Evolutionary conservation across 2,888 invertebrate genomes (phyloP), one percentile per base, ranked within the genome.

Genomic region (Netelia inedita): DNA sequence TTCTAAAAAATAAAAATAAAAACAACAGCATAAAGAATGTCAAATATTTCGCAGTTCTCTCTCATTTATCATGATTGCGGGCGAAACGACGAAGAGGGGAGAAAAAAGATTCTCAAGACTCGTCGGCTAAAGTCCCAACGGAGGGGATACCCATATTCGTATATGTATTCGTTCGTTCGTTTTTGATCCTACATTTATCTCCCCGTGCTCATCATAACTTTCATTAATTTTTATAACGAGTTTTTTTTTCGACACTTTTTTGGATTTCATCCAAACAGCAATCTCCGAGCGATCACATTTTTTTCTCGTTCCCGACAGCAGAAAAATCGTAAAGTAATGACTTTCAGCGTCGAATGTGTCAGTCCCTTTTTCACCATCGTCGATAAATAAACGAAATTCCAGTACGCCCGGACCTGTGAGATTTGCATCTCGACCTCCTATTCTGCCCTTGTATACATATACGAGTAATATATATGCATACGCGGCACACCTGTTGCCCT

Each of bases 31-130:
- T 21, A 57, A 50, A 43, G 41, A 61, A 21, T 6, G 50, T 11
- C 10, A 41, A 50, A 50, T 28, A 16, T 10, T 74, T 74, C 41
- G 14, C 2, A 46, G 16, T 59, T 21, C 50, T 10, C 50, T 19
- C 19, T 74, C 35, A 73, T 61, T 74, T 61, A 41, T 41, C 68
- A 57, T 19, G 68, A 68, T 68, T 21, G 68, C 53, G 53, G 19
- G 9, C 9, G n/a, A 43, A 68, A 16, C 9, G 14, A 11, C 11
- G 35, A 19, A 16, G 16, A 3, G 11, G 16, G 43, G 23, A 8
- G 28, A 5, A 53, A 35, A 69, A 55, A 21, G 21, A 59, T 21
- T 59, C 2, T 21, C 11, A 11, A 59, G 11, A 11, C 59, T 10
- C 59, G 59, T 10, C 21, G 59, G 21, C 59, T 19, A 16, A 59